Evolutionary conservation across 2,113 vertebrate genomes (phyloP).

Genomic region (Leiothrix lutea): DNA sequence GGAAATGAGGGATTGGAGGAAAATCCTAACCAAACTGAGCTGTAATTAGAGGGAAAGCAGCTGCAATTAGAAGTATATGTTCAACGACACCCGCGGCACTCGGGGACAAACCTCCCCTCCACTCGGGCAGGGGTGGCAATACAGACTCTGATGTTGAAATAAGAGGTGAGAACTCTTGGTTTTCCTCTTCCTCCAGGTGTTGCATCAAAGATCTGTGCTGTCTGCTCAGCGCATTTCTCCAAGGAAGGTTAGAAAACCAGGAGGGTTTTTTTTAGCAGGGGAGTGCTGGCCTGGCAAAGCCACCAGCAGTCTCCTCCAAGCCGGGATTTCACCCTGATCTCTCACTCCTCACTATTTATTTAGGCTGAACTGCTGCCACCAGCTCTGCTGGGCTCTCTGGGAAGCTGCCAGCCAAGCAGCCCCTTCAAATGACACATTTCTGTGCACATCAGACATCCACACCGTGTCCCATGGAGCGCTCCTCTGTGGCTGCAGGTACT

Average conservation of each 20-base stretch:
- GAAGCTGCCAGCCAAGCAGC: neutral
- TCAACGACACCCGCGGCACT: conserved; percentile 32
- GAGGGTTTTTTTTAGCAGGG: neutral
- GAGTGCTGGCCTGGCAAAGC: neutral
- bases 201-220: neutral
- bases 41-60: conserved; percentile 80
- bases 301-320: neutral
- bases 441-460: neutral
- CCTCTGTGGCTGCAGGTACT: neutral
- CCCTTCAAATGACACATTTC: neutral
- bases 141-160: neutral
- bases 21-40: conserved; percentile 82
- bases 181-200: neutral
- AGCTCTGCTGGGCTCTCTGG: conserved; percentile 20
- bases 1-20: conserved; percentile 78
- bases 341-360: conserved; percentile 3
- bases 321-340: conserved; percentile 5
- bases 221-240: neutral
- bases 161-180: neutral
- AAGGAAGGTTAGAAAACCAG: neutral
- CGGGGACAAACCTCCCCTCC: neutral
- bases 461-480: neutral
- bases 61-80: conserved; percentile 80
- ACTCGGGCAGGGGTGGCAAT: neutral
- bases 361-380: conserved; percentile 10